Conservation (phyloP, 2,888 invertebrate genomes). For the Crioceris asparagi region DNA sequence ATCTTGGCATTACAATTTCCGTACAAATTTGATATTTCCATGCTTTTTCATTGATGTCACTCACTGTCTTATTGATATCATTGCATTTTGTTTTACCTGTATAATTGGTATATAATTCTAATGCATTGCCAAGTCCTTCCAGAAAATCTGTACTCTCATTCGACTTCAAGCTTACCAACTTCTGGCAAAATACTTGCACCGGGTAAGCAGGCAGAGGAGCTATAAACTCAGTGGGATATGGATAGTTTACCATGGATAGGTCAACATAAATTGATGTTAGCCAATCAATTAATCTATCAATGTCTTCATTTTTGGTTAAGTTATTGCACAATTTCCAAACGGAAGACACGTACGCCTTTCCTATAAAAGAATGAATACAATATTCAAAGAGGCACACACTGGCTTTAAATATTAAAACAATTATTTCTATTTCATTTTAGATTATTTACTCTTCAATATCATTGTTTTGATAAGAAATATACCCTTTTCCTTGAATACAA, state of each 20-base stretch:
- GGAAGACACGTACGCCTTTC: too few relatives aligned
- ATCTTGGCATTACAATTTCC: conserved; percentile 95
- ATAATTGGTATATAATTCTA: conserved; percentile 73
- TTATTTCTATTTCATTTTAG: too few relatives aligned
- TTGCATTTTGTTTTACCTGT: conserved; percentile 62
- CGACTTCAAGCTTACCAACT: conserved; percentile 31
- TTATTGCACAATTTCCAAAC: conserved; percentile 73
- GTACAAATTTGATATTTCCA: conserved; percentile 90
- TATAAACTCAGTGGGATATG: conserved; percentile 77
- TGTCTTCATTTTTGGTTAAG: conserved; percentile 47
- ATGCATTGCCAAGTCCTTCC: conserved; percentile 52
- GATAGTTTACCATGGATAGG: conserved; percentile 92
- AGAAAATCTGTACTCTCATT: conserved; percentile 37
- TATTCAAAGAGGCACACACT: too few relatives aligned
- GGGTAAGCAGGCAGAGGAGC: conserved; percentile 77
- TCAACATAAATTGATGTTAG: conserved; percentile 62
- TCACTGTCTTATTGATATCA: conserved; percentile 48
- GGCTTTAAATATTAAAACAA: too few relatives aligned
- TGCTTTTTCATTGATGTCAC: conserved; percentile 52
- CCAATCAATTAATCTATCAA: conserved; percentile 54
- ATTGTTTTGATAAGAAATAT: too few relatives aligned
- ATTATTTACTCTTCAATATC: too few relatives aligned
- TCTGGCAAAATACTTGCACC: conserved; percentile 53
- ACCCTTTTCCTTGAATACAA: too few relatives aligned
- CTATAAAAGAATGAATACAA: too few relatives aligned